Evolutionary conservation across 2,888 invertebrate species (phyloP).

Genomic region (Brachycybe producta): DNA sequence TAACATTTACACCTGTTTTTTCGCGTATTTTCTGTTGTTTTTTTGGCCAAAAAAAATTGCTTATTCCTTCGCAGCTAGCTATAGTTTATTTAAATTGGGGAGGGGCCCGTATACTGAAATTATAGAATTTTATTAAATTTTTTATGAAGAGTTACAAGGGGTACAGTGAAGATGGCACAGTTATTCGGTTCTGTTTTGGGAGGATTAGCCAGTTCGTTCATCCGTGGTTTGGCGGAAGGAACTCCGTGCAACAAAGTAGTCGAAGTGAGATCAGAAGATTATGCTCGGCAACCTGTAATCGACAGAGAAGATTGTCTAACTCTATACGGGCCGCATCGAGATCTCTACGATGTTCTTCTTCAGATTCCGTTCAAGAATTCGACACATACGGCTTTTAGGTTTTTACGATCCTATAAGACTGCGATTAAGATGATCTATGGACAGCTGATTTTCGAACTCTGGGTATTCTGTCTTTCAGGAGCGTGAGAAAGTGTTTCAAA

Average conservation of each 20-base stretch:
- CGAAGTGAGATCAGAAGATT: constrained; percentile 59
- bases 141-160: too few species aligned
- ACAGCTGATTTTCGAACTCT: constrained; percentile 24
- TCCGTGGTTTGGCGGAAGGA: constrained; percentile 14
- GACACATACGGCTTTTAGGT: constrained; percentile 61
- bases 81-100: too few species aligned
- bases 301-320: constrained; percentile 67
- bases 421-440: background rate
- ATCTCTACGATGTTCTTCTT: constrained; percentile 22
- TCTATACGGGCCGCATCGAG: constrained; percentile 50
- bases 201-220: constrained; percentile 17
- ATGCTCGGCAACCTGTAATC: constrained; percentile 53
- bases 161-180: too few species aligned
- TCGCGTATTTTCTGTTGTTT: too few species aligned
- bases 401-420: constrained; percentile 4
- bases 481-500: too few species aligned
- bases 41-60: too few species aligned
- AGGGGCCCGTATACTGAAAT: too few species aligned
- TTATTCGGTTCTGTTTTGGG: constrained; percentile 19
- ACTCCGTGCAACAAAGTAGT: constrained; percentile 50
- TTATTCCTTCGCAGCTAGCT: too few species aligned
- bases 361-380: constrained; percentile 42
- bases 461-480: too few species aligned
- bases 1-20: too few species aligned
- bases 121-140: too few species aligned